A percentile compares a stretch with the other conserved stretches of the same genome.
These are phyloP conservation scores for Itoplectis maculator DNA, from an alignment of 2,888 invertebrate genomes.

Conservation along the genomic window DNA sequence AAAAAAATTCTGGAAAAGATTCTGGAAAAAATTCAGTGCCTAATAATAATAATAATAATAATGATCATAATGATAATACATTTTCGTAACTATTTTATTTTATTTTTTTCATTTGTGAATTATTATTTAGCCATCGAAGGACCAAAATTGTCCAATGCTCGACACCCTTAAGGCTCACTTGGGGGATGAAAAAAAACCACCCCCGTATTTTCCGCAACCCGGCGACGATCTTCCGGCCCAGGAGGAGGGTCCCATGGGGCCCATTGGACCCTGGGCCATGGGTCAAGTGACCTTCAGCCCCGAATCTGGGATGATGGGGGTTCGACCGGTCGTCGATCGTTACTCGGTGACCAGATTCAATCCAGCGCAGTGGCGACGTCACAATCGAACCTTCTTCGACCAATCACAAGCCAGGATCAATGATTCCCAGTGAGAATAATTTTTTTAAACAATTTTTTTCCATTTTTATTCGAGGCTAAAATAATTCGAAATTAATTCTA, in stretches of 20 bases:
- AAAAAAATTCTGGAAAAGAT: no score
- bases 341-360: slow-evolving; percentile 91
- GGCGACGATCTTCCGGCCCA: slow-evolving; percentile 84
- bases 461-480: no score
- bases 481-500: not conserved
- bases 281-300: slow-evolving; percentile 92
- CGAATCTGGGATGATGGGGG: slow-evolving; percentile 89
- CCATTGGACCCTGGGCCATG: slow-evolving; percentile 89
- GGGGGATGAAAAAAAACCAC: slow-evolving; percentile 75
- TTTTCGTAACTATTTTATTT: not conserved
- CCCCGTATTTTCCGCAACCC: slow-evolving; percentile 87
- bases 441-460: not conserved
- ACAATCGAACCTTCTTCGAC: slow-evolving; percentile 81
- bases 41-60: no score
- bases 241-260: slow-evolving; percentile 84
- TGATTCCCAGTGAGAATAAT: slow-evolving; percentile 73
- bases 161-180: slow-evolving; percentile 57
- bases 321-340: slow-evolving; percentile 90
- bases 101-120: slow-evolving; percentile 4
- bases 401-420: slow-evolving; percentile 86
- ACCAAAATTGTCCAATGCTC: slow-evolving; percentile 60
- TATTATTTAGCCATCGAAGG: slow-evolving; percentile 26
- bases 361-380: slow-evolving; percentile 89
- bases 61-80: not conserved
- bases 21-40: not conserved